A percentile compares a stretch with the other conserved stretches of the same genome.
These are phyloP conservation scores for Papilio helenus DNA, from an alignment of 1,140 invertebrate genomes.

Conservation along the genomic window DNA sequence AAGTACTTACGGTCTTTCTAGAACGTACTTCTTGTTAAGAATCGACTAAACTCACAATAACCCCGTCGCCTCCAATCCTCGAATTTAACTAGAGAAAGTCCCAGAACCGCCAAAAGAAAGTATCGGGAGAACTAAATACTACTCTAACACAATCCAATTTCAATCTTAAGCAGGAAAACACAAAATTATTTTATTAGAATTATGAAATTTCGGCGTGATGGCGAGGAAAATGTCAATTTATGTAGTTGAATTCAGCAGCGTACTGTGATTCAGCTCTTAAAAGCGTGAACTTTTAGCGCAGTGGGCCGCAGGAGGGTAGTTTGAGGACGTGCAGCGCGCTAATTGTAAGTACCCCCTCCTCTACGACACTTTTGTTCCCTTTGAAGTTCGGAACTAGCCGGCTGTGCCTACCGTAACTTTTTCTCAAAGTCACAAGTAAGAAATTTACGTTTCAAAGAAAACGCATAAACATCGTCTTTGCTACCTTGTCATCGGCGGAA, in stretches of 20 bases:
- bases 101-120: no score
- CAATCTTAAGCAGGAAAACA: not conserved
- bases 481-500: not conserved
- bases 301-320: conserved; percentile 34
- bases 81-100: no score
- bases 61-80: no score
- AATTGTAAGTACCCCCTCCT: conserved; percentile 33
- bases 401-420: conserved; percentile 5
- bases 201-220: conserved; percentile 3
- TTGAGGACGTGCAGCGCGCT: conserved; percentile 35
- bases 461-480: not conserved
- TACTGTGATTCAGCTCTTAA: not conserved
- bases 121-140: no score
- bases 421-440: conserved; percentile 29
- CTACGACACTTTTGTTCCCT: conserved; percentile 38
- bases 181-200: not conserved
- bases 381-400: conserved; percentile 36
- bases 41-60: no score
- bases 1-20: no score
- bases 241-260: conserved; percentile 26
- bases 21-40: no score
- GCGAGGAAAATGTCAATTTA: conserved; percentile 10
- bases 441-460: conserved; percentile 17
- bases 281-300: conserved; percentile 34
- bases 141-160: not conserved